These are phyloP conservation scores for Apodemia mormo DNA, from an alignment of 2,888 invertebrate species.

Conservation along the genomic window DNA sequence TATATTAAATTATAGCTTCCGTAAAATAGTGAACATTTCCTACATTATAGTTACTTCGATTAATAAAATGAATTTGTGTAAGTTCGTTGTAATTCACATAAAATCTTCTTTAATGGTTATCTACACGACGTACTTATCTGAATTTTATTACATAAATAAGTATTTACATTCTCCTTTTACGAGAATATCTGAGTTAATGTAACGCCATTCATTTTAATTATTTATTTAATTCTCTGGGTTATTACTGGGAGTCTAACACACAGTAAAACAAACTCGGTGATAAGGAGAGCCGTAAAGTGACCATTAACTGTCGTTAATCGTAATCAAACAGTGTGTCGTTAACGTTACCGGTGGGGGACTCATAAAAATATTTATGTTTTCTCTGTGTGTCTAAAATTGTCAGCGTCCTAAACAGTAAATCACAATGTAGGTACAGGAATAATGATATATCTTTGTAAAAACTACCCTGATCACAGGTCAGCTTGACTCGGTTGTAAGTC, in stretches of 20 bases:
- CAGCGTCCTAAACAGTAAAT: neutral
- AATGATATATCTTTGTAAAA: too few relatives aligned
- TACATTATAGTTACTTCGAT: neutral
- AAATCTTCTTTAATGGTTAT: neutral
- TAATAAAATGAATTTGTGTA: neutral
- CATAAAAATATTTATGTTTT: slow-evolving; percentile 35
- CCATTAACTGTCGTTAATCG: slow-evolving; percentile 45
- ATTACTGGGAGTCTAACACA: slow-evolving; percentile 34
- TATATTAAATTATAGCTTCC: neutral
- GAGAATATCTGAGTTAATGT: neutral
- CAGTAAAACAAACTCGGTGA: slow-evolving; percentile 29
- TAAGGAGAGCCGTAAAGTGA: slow-evolving; percentile 43
- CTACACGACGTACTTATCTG: neutral
- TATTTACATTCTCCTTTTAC: neutral
- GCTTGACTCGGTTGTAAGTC: too few relatives aligned
- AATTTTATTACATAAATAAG: neutral
- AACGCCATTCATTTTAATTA: neutral
- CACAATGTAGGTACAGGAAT: neutral
- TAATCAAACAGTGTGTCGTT: slow-evolving; percentile 49
- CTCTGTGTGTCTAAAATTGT: neutral
- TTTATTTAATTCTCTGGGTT: neutral
- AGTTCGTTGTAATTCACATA: neutral
- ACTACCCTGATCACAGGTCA: too few relatives aligned
- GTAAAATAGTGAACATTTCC: neutral
- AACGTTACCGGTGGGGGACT: slow-evolving; percentile 42